A percentile compares a stretch with the other conserved stretches of the same genome.
These are phyloP conservation scores for Actenoides lindsayi DNA, from an alignment of 2,113 vertebrate species.

Conservation along the genomic window DNA sequence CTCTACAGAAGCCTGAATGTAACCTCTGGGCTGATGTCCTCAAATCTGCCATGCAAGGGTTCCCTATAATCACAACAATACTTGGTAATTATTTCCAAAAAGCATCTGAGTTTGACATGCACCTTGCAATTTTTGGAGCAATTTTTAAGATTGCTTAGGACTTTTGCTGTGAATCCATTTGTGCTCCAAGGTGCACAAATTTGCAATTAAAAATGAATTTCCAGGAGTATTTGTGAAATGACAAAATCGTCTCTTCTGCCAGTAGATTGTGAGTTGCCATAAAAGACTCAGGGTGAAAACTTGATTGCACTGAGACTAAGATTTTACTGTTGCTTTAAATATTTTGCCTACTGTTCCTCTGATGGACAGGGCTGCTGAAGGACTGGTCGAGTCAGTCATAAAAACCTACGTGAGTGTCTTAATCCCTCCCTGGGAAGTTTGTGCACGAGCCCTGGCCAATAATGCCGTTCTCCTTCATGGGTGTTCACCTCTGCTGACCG, in stretches of 20 bases:
- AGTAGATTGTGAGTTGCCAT: neutral
- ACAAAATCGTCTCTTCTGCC: neutral
- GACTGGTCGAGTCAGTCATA: constrained; percentile 53
- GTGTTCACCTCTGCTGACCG: constrained; percentile 1
- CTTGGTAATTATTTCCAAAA: neutral
- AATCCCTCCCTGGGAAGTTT: constrained; percentile 14
- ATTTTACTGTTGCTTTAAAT: constrained; percentile 46
- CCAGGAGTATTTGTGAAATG: neutral
- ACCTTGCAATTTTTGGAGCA: neutral
- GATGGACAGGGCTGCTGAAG: constrained; percentile 52
- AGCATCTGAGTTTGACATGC: neutral
- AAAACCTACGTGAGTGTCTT: constrained; percentile 46
- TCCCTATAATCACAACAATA: neutral
- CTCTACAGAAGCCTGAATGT: neutral
- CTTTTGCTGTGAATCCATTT: constrained; percentile 11
- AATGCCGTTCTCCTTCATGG: neutral
- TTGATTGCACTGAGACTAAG: neutral
- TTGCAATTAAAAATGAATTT: neutral
- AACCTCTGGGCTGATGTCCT: neutral
- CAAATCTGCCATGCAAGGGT: fast-evolving
- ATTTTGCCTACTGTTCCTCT: constrained; percentile 54
- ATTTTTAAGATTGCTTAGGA: neutral
- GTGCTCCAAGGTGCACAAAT: neutral
- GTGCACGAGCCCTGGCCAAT: constrained; percentile 8
- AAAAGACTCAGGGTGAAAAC: neutral